A percentile compares a stretch with the other conserved stretches of the same genome.
These are phyloP conservation scores for Eira barbara DNA, from an alignment of 2,113 vertebrate genomes.

Conservation along the genomic window DNA sequence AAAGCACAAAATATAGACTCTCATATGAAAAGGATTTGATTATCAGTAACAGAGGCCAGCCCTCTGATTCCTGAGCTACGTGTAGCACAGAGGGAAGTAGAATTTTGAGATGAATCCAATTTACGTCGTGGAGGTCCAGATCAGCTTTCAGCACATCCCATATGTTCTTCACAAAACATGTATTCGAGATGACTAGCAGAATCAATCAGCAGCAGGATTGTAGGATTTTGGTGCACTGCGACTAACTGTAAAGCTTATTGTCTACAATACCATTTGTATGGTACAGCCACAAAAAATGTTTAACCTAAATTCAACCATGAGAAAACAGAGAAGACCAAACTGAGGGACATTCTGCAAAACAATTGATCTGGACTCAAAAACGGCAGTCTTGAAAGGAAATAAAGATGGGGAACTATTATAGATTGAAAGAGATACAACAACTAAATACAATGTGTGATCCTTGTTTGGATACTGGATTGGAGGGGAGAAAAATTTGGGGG, in stretches of 20 bases:
- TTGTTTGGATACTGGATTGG: not conserved
- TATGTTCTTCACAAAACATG: not conserved
- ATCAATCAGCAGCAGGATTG: not conserved
- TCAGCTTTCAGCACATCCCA: not conserved
- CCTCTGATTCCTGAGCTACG: not conserved
- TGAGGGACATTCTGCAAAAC: not conserved
- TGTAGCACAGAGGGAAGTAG: not conserved
- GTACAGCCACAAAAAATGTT: not conserved
- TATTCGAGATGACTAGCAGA: not conserved
- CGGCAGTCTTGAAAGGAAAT: not conserved
- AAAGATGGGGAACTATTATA: not conserved
- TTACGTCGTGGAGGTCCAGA: not conserved
- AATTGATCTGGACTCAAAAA: not conserved
- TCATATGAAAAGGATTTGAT: not conserved
- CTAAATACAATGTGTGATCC: not conserved
- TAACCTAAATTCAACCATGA: not conserved
- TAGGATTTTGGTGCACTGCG: not conserved
- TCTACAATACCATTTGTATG: too few relatives aligned
- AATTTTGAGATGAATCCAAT: not conserved
- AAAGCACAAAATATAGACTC: not conserved
- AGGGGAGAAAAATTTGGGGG: not conserved
- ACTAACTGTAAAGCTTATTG: not conserved
- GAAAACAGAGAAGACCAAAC: not conserved
- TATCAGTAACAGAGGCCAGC: not conserved
- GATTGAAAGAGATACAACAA: not conserved